These are phyloP conservation scores for Glossophaga mutica DNA, from an alignment of 2,797 vertebrate genomes.

Conservation along the genomic window DNA sequence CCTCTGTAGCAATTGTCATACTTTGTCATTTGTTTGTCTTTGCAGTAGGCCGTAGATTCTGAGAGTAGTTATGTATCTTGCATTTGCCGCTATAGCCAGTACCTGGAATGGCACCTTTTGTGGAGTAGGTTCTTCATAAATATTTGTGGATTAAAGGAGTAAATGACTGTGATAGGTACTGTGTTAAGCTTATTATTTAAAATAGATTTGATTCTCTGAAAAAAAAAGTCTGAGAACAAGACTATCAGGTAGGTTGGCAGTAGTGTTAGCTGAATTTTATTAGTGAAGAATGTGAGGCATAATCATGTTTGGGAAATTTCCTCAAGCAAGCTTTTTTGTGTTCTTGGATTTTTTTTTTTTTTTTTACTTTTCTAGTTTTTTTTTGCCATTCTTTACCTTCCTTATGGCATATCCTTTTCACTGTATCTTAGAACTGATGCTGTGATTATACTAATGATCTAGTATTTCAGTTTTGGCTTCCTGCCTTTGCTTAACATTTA, in stretches of 20 bases:
- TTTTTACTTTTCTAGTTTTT: not conserved
- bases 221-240: not conserved
- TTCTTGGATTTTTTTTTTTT: not conserved
- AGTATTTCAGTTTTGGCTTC: not conserved
- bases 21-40: not conserved
- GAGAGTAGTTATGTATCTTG: not conserved
- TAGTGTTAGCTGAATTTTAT: slow-evolving; percentile 20
- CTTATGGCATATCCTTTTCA: not conserved
- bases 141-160: slow-evolving; percentile 15
- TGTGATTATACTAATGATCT: not conserved
- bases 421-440: not conserved
- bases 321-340: not conserved
- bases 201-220: not conserved
- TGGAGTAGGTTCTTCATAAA: not conserved
- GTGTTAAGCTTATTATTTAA: not conserved
- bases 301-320: not conserved
- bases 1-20: not conserved
- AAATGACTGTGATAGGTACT: not conserved
- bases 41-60: not conserved
- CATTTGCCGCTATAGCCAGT: not conserved
- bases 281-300: not conserved
- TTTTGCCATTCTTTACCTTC: not conserved
- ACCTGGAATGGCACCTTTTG: not conserved
- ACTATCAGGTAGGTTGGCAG: not conserved
- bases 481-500: slow-evolving; percentile 2